Conservation (phyloP, 2,888 invertebrate species). For the Oscheius sp. region DNA sequence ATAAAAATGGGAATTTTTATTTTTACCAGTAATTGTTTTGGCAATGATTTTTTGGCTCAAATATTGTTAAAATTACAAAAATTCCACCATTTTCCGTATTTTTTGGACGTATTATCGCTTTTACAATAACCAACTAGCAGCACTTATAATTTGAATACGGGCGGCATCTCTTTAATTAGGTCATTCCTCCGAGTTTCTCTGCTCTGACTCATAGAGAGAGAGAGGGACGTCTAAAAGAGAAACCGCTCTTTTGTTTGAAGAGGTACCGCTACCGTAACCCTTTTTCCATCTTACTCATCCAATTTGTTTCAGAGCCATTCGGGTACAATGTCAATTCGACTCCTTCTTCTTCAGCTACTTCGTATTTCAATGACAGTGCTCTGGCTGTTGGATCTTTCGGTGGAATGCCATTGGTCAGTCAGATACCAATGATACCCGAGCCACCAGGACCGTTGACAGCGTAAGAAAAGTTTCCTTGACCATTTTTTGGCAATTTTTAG, state of each 20-base stretch:
- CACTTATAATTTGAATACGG: background rate
- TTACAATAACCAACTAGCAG: background rate
- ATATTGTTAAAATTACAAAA: no score
- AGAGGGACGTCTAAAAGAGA: no score
- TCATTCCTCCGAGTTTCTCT: no score
- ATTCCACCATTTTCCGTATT: no score
- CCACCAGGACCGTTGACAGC: slow-evolving; percentile 17
- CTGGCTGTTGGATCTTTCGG: background rate
- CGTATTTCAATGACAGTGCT: slow-evolving; percentile 9
- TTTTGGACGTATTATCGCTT: background rate
- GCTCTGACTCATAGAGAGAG: no score
- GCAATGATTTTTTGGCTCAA: no score
- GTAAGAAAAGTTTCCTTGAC: background rate
- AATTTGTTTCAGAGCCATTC: slow-evolving; percentile 26
- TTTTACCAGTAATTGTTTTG: no score
- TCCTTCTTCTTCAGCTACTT: slow-evolving; percentile 15
- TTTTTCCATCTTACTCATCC: background rate
- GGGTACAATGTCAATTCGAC: slow-evolving; percentile 29
- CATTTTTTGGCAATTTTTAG: slow-evolving; percentile 69
- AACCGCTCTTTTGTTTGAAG: no score
- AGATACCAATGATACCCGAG: background rate
- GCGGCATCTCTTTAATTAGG: no score
- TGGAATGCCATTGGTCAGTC: slow-evolving; percentile 2
- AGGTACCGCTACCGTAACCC: no score
- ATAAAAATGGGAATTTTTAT: no score